Base-by-base conservation (phyloP, 2,888 invertebrate species). In the Tachystola acroxantha region DNA sequence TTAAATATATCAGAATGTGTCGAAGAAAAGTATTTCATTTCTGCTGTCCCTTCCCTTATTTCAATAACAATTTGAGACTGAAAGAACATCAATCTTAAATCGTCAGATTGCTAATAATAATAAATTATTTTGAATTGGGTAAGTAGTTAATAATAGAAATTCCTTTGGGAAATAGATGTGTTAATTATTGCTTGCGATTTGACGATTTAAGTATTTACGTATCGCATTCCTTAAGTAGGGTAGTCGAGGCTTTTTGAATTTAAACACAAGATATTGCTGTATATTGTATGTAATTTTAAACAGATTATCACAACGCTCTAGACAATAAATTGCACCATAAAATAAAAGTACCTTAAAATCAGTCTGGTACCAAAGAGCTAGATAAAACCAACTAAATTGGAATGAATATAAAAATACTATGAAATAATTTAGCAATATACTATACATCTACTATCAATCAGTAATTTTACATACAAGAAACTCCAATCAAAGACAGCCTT, bases 221-320 rank as follows among this genome's bases (percentile, higher is more conserved):
- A n/a, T n/a, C n/a, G n/a, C n/a, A n/a, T n/a, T n/a, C n/a, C n/a
- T n/a, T n/a, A n/a, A n/a, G n/a, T n/a, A n/a, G n/a, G n/a, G n/a
- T n/a, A n/a, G n/a, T n/a, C n/a, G n/a, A n/a, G n/a, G n/a, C n/a
- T n/a, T n/a, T n/a, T n/a, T n/a, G n/a, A n/a, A n/a, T n/a, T 57
- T 50, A 49, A 54, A 63, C 57, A 46, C 37, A 34, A 29, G 16
- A 14, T 35, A 34, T 58, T 51, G 52, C 64, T 79, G 77, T 82
- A 82, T 84, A 81, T 70, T 77, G 74, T 79, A 79, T 79, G 72
- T 82, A 84, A 81, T 82, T 80, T 77, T 78, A 86, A 86, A 85
- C 81, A 76, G 80, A 82, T 85, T 86, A 86, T 86, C 86, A 86
- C 86, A 86, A 86, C 84, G 84, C 82, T 84, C 84, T 85, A 85